Base-by-base conservation (phyloP, 2,888 invertebrate species). In the Stenodema calcarata region DNA sequence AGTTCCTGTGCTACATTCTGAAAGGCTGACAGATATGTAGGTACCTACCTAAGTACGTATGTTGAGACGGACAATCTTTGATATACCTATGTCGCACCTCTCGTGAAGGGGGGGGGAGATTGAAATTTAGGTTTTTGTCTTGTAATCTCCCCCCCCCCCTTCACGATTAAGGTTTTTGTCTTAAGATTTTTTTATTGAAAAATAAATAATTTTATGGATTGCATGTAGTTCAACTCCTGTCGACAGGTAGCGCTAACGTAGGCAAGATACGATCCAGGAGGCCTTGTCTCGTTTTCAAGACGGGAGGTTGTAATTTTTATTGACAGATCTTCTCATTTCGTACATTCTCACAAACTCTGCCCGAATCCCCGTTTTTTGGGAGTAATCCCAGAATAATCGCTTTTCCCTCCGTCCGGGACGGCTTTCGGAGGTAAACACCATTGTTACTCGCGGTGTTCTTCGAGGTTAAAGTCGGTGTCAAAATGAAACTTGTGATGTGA, bases 291-390 rank as follows among this genome's bases (percentile, higher is more conserved):
- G 62, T 62, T 62, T 62, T 62, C 62, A 23, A 47, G 62, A 62
- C 62, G 88, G 88, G 87, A 88, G 88, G 88, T 88, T 88, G 88
- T 88, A 85, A 87, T 87, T 88, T 88, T 88, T 88, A 88, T 88
- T 89, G 89, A 88, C 89, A 87, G 87, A 87, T 88, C 87, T 84
- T 86, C 78, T 47, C 44, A 70, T 73, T 73, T 82, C 18, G 18
- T 78, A 69, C 35, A 69, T 41, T 69, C 78, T 78, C 62, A 18
- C 18, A 44, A 78, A 35, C 1, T 18, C 28, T 44, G 35, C 6
- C 42, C 78, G 27, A 78, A 27, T 79, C 28, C 35, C 73, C 73
- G 30, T 73, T 73, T 73, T 73, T 35, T 50, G 62, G 62, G 35
- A 73, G 73, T 7, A 73, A 73, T 41, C 41, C 30, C 35, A 11